Evolutionary conservation across 1,140 invertebrate species (phyloP).

Genomic region (Solen grandis): DNA sequence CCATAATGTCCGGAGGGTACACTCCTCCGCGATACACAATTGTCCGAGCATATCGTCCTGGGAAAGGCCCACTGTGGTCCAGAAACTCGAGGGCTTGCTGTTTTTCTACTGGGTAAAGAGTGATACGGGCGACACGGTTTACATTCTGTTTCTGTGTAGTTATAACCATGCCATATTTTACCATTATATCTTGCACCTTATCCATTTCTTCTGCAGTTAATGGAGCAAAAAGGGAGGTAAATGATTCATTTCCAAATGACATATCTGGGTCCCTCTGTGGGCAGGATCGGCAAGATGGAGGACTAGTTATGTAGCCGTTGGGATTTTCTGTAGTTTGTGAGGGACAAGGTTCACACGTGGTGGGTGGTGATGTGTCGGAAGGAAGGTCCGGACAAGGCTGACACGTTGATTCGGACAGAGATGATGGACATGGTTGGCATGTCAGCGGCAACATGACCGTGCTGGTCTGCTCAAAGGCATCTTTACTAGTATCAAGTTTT

Average conservation of each 20-base stretch:
- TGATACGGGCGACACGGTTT: slow-evolving; percentile 8
- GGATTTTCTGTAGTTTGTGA: no score
- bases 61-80: slow-evolving; percentile 44
- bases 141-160: not conserved
- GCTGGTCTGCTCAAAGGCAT: not conserved
- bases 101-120: slow-evolving; percentile 21
- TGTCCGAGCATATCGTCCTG: slow-evolving; percentile 41
- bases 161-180: not conserved
- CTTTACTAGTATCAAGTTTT: no score
- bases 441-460: not conserved
- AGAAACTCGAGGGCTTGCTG: slow-evolving; percentile 17
- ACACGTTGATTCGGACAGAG: no score
- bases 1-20: slow-evolving; percentile 30
- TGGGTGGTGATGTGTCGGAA: no score
- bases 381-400: no score
- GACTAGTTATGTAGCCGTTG: no score
- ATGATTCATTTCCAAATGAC: not conserved
- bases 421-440: not conserved
- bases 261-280: slow-evolving; percentile 20
- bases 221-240: slow-evolving; percentile 13
- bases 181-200: not conserved
- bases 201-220: slow-evolving; percentile 33
- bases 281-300: not conserved
- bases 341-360: no score
- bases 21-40: slow-evolving; percentile 7